phyloP scores from a whole-genome alignment of 1,140 invertebrate species.

The Chelonus insularis region DNA sequence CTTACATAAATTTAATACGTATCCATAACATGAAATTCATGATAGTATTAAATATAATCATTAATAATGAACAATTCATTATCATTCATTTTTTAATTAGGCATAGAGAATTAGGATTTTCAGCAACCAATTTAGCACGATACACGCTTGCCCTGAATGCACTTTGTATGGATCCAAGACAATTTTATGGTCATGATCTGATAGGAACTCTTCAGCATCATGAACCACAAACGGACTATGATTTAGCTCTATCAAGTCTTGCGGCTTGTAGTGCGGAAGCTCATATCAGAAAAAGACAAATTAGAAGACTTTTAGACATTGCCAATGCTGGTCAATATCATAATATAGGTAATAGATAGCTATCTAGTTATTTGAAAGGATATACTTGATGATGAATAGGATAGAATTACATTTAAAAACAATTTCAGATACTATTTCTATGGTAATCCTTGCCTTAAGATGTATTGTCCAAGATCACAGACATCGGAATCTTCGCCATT shows the following conservation, averaged over 20 bases:
- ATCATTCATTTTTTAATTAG: conserved; percentile 49
- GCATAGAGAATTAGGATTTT: conserved; percentile 73
- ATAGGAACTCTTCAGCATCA: conserved; percentile 74
- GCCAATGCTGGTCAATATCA: conserved; percentile 75
- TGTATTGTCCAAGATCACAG: conserved; percentile 84
- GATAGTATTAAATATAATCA: not conserved
- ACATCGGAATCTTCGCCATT: conserved; percentile 76
- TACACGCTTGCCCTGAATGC: conserved; percentile 76
- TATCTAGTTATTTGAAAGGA: not conserved
- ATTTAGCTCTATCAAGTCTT: conserved; percentile 69
- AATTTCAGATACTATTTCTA: conserved; percentile 75
- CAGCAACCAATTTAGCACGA: conserved; percentile 71
- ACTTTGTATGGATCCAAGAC: conserved; percentile 78
- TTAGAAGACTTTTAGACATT: conserved; percentile 75
- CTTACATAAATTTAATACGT: too few relatives aligned
- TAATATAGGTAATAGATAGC: conserved; percentile 69
- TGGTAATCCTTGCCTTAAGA: conserved; percentile 79
- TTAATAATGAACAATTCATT: too few relatives aligned
- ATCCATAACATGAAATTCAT: too few relatives aligned
- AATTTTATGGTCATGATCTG: conserved; percentile 81
- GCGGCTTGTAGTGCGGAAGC: conserved; percentile 78
- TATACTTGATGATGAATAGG: not conserved
- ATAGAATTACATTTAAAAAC: not conserved
- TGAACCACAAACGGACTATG: conserved; percentile 68
- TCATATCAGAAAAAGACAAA: conserved; percentile 77